Percentiles rank a stretch among this genome's conserved stretches.
Evolutionary conservation across 1,140 invertebrate genomes (phyloP).

Genomic region (Procambarus clarkii): DNA sequence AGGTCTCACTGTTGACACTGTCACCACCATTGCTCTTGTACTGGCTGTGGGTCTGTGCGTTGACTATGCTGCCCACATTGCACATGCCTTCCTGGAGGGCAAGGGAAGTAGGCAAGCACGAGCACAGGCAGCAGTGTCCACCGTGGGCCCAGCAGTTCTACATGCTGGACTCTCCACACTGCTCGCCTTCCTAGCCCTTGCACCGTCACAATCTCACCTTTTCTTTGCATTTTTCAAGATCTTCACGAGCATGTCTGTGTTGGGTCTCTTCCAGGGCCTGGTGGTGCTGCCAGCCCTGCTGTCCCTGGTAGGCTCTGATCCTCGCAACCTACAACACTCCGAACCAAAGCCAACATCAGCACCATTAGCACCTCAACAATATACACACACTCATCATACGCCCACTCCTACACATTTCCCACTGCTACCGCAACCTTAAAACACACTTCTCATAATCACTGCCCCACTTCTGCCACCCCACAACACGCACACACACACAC

Average conservation of each 20-base stretch:
- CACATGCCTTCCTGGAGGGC: conserved; percentile 75
- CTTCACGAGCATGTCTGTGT: conserved; percentile 85
- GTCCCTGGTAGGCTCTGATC: conserved; percentile 82
- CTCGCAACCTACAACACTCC: conserved; percentile 74
- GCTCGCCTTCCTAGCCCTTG: conserved; percentile 84
- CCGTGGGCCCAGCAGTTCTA: conserved; percentile 87
- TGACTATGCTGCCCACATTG: conserved; percentile 91
- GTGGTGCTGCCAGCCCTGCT: conserved; percentile 85
- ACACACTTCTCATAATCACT: too few relatives aligned
- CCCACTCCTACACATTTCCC: too few relatives aligned
- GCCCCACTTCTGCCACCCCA: too few relatives aligned
- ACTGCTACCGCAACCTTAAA: too few relatives aligned
- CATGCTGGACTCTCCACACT: conserved; percentile 89
- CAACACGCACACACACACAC: too few relatives aligned
- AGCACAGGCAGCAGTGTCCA: conserved; percentile 81
- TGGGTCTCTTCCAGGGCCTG: conserved; percentile 85
- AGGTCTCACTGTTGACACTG: conserved; percentile 90
- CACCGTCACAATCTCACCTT: conserved; percentile 84
- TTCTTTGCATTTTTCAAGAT: conserved; percentile 88
- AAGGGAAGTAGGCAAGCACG: conserved; percentile 78
- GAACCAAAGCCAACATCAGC: background rate
- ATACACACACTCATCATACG: too few relatives aligned
- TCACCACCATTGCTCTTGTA: conserved; percentile 88
- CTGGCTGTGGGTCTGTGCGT: conserved; percentile 90
- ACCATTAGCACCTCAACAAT: too few relatives aligned